Conservation (phyloP, 1,140 invertebrate genomes). For the Cydia splendana region DNA sequence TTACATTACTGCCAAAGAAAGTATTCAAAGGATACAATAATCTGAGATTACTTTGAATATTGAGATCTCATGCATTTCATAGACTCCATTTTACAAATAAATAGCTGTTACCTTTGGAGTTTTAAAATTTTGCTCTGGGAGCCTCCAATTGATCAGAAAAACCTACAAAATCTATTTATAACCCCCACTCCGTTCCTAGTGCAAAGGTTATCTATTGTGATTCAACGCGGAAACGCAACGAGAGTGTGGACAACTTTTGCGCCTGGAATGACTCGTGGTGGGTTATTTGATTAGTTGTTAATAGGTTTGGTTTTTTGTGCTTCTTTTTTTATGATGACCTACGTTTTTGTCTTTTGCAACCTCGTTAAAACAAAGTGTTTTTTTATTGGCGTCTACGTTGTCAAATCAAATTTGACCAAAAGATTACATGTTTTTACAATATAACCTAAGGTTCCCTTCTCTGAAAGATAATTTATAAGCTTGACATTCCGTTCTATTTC, state of each 20-base stretch:
- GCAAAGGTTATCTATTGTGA: no score
- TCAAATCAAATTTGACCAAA: slow-evolving; percentile 24
- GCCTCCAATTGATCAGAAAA: background rate
- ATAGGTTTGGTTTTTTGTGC: no score
- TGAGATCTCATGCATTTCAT: background rate
- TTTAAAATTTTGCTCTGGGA: background rate
- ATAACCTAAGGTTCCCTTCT: background rate
- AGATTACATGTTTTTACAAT: background rate
- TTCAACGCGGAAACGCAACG: no score
- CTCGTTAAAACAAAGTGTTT: background rate
- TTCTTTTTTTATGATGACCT: no score
- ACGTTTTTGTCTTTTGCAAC: no score
- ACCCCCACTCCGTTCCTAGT: no score
- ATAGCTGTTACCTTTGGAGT: background rate
- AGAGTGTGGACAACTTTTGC: no score
- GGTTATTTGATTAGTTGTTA: no score
- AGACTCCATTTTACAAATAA: background rate
- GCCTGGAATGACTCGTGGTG: no score
- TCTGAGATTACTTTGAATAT: background rate
- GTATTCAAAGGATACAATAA: background rate
- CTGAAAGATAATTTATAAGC: background rate
- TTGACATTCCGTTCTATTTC: slow-evolving; percentile 14
- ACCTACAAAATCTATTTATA: background rate
- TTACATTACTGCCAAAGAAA: slow-evolving; percentile 25
- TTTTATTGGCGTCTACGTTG: slow-evolving; percentile 13